These are phyloP conservation scores for Merops nubicus DNA, from an alignment of 2,113 vertebrate genomes.

Conservation along the genomic window DNA sequence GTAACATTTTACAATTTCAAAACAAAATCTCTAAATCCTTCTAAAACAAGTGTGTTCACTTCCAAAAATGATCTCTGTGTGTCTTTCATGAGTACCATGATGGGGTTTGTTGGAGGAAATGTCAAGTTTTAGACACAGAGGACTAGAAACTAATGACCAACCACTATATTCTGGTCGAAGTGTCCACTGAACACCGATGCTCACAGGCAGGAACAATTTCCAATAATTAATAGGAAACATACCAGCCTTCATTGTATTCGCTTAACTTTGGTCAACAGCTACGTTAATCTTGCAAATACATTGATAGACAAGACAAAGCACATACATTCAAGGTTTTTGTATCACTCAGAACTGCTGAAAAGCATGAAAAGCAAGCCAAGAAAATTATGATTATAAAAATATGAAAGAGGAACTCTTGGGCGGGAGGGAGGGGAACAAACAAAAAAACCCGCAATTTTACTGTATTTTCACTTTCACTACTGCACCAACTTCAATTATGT, in stretches of 20 bases:
- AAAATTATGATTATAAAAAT: not conserved
- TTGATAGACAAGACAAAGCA: not conserved
- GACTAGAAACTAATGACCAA: not conserved
- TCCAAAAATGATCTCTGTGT: not conserved
- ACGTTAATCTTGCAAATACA: not conserved
- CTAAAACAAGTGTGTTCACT: not conserved
- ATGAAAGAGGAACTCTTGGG: not conserved
- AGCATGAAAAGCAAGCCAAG: not conserved
- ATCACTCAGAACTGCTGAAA: not conserved
- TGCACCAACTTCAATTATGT: too few relatives aligned
- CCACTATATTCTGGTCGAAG: not conserved
- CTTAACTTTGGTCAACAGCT: conserved; percentile 23
- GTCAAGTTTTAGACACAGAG: not conserved
- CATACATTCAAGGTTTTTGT: not conserved
- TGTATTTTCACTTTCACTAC: too few relatives aligned
- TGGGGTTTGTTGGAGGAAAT: not conserved
- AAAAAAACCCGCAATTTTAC: not conserved
- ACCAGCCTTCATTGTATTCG: not conserved
- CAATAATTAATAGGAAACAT: not conserved
- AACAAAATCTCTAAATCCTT: not conserved
- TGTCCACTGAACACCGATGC: not conserved
- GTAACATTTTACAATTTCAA: not conserved
- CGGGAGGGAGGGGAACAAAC: not conserved
- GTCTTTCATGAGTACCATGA: not conserved
- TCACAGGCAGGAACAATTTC: conserved; percentile 8